These are phyloP conservation scores for Coronaproctus castanopsis DNA, from an alignment of 2,888 invertebrate species.

Conservation along the genomic window DNA sequence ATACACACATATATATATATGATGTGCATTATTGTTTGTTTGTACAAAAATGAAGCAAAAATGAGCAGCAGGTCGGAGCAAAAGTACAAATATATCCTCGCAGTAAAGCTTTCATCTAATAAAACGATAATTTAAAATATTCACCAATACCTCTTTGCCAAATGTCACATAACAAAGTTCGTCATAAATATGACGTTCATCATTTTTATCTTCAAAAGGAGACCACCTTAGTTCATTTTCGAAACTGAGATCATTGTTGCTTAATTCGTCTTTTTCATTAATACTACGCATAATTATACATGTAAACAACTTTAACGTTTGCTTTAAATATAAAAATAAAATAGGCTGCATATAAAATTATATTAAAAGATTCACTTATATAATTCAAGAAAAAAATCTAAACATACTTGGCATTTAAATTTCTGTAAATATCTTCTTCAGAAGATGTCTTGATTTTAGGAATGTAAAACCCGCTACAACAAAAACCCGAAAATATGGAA, in stretches of 20 bases:
- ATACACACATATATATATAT: too few relatives aligned
- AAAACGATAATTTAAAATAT: too few relatives aligned
- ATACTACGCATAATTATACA: conserved; percentile 8
- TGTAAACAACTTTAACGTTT: background rate
- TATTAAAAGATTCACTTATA: too few relatives aligned
- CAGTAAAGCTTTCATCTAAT: too few relatives aligned
- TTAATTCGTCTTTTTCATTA: conserved; percentile 1
- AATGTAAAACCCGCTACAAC: conserved; percentile 59
- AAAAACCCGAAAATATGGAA: too few relatives aligned
- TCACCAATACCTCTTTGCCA: conserved; percentile 47
- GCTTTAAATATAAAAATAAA: background rate
- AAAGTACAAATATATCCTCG: too few relatives aligned
- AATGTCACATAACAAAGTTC: conserved; percentile 74
- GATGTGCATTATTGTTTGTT: too few relatives aligned
- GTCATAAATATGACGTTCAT: conserved; percentile 66
- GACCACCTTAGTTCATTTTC: conserved; percentile 11
- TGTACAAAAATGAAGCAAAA: too few relatives aligned
- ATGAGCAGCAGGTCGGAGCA: too few relatives aligned
- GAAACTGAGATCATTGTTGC: conserved; percentile 4
- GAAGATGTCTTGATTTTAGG: conserved; percentile 48
- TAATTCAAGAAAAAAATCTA: too few relatives aligned
- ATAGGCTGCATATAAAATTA: too few relatives aligned
- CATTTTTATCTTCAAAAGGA: conserved; percentile 17
- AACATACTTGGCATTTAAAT: conserved; percentile 50
- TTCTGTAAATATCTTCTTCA: conserved; percentile 68